A percentile compares a stretch with the other conserved stretches of the same genome.
phyloP scores from a whole-genome alignment of 2,888 invertebrate species.

The Sepiola atlantica region DNA sequence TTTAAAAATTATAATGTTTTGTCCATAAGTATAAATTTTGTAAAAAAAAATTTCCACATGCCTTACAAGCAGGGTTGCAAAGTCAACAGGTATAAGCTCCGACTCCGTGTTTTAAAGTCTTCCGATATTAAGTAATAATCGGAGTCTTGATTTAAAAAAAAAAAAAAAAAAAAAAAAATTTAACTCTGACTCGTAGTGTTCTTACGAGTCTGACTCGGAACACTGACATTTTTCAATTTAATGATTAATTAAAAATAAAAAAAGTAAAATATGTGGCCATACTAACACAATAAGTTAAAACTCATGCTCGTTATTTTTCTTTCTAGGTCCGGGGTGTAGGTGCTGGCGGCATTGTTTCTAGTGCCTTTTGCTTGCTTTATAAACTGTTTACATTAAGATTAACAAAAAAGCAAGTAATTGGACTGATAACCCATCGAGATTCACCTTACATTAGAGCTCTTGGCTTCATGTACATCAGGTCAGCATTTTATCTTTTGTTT shows the following conservation, averaged over 20 bases:
- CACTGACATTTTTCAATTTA: not conserved
- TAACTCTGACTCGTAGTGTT: too few relatives aligned
- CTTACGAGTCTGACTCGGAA: too few relatives aligned
- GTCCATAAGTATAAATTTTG: too few relatives aligned
- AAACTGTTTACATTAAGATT: conserved; percentile 96
- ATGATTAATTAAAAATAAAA: not conserved
- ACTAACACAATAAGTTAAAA: too few relatives aligned
- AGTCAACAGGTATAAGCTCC: too few relatives aligned
- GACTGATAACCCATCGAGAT: conserved; percentile 94
- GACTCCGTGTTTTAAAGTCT: too few relatives aligned
- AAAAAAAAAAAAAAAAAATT: too few relatives aligned
- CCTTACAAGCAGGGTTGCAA: too few relatives aligned
- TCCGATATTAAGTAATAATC: too few relatives aligned
- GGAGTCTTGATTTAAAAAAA: too few relatives aligned
- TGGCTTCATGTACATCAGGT: conserved; percentile 87
- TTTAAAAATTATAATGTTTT: too few relatives aligned
- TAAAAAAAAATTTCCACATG: too few relatives aligned
- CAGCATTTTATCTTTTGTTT: conserved; percentile 63
- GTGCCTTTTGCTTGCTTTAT: conserved; percentile 98
- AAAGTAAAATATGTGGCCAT: not conserved
- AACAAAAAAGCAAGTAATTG: conserved; percentile 97
- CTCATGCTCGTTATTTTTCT: conserved; percentile 42
- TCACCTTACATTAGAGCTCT: conserved; percentile 97
- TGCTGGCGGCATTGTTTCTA: conserved; percentile 99
- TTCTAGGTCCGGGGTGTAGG: conserved; percentile 95